Evolutionary conservation across 2,113 vertebrate species (phyloP), one percentile per base, ranked within the genome.

Genomic region (Physeter macrocephalus): DNA sequence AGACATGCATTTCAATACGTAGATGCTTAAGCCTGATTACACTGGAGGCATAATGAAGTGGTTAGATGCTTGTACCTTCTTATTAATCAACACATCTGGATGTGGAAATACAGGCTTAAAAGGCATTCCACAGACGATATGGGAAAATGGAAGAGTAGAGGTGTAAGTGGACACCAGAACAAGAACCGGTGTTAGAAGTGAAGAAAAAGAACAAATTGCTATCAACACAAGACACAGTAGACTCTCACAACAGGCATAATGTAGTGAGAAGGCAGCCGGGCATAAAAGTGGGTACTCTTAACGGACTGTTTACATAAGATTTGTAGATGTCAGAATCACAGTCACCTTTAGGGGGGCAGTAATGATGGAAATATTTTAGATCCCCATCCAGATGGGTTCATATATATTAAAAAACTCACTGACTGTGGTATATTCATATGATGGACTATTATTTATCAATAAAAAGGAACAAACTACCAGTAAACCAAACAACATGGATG

Each of bases 151-250:
- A 80, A 78, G 41, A 49, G 41, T 6, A 15, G 78, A 49, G 25
- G 41, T 39, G 13, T 1, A 4, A 34, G 62, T 7, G 23, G 88
- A 29, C 17, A 41, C 9, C 6, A 31, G 54, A 66, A n/a, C 15
- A 15, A 46, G 59, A 39, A 9, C 29, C 7, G 10, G 21, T 0
- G 13, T 17, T 7, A 7, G 52, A 18, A 34, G 39, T 0, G 41
- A 6, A 74, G 52, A 25, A 21, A 39, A 31, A 18, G 54, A 23
- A 21, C 41, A 5, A 0, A 3, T 4, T 9, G 6, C 20, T 13
- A 1, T 14, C 25, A 2, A 2, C 2, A 21, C 23, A 1, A 0
- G 4, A 8, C 21, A 23, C 29, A 9, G 74, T 1, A 0, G 12
- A 21, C 0, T 61, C 18, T 39, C 78, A 18, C 2, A 29, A 18